Base-by-base conservation (phyloP, 1,140 invertebrate species). In the Bradynema listronoti region DNA sequence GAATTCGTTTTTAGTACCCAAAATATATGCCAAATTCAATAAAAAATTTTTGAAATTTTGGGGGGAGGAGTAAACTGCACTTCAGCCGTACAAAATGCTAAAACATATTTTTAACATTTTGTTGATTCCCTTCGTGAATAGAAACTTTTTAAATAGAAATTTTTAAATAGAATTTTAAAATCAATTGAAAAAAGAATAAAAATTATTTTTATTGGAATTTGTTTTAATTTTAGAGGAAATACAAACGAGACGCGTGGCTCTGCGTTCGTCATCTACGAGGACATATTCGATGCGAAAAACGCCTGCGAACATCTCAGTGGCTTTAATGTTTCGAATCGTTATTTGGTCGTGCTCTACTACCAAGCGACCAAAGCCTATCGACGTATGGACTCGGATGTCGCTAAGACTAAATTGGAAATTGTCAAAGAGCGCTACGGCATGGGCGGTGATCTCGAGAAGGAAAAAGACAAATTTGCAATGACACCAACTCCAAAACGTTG, bases 251-350 rank as follows among this genome's bases (percentile, higher is more conserved):
- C 92, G 0, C 86, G 90, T 82, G 94, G 94, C 42, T 97, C 93
- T 52, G 94, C 94, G 19, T 98, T 97, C 85, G 91, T 99, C 97
- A 0, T 99, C 96, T 81, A 94, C 97, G 83, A 95, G 98, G 78
- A 98, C 97, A 71, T 99, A 96, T 83, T 95, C 98, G 85, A 94
- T 93, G 0, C 98, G 96, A 81, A 63, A 32, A 98, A 97, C 84
- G 94, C 94, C 7, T 98, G 94, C 82, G 94, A 99, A 81, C 93
- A 99, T 81, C 82, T 99, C 39, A 94, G 90, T 59, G 94, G 94
- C 27, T 98, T 98, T 79, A 98, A 98, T 80, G 94, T 99, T 16
- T 97, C 92, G 79, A 98, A 98, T 79, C 83, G 94, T 9, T 72
- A 98, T 80, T 82, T 98, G 33, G 92, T 98, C 16, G 93, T 99